Conservation (phyloP, 2,113 vertebrate species). For the Oreotrochilus melanogaster region DNA sequence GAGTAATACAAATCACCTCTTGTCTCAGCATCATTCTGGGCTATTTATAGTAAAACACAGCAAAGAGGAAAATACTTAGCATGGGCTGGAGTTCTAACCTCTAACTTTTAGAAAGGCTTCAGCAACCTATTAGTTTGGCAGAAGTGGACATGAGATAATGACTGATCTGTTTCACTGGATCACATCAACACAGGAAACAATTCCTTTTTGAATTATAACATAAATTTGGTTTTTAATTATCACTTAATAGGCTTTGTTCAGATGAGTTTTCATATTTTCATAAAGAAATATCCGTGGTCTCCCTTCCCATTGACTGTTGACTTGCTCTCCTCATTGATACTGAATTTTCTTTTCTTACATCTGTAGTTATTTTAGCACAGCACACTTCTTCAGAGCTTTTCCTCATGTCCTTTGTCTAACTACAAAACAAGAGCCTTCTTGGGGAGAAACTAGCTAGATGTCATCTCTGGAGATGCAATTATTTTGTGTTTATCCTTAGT, state of each 20-base stretch:
- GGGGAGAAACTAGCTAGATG: slow-evolving; percentile 65
- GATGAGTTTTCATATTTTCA: background rate
- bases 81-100: background rate
- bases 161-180: slow-evolving; percentile 2
- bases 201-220: background rate
- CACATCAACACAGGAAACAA: background rate
- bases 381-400: background rate
- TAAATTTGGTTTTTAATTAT: background rate
- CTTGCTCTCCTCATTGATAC: background rate
- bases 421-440: slow-evolving; percentile 69
- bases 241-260: background rate
- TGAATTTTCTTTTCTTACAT: background rate
- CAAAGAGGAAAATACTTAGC: background rate
- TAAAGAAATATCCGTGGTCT: background rate
- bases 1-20: background rate
- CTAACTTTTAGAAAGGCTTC: background rate
- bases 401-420: background rate
- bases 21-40: background rate
- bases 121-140: background rate
- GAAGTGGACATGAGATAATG: background rate
- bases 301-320: background rate
- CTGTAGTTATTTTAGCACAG: background rate
- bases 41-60: background rate
- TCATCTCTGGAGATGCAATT: slow-evolving; percentile 86
- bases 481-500: slow-evolving; percentile 64